Evolutionary conservation across 1,140 invertebrate genomes (phyloP), one percentile per base, ranked within the genome.

Genomic region (Capitella teleta): DNA sequence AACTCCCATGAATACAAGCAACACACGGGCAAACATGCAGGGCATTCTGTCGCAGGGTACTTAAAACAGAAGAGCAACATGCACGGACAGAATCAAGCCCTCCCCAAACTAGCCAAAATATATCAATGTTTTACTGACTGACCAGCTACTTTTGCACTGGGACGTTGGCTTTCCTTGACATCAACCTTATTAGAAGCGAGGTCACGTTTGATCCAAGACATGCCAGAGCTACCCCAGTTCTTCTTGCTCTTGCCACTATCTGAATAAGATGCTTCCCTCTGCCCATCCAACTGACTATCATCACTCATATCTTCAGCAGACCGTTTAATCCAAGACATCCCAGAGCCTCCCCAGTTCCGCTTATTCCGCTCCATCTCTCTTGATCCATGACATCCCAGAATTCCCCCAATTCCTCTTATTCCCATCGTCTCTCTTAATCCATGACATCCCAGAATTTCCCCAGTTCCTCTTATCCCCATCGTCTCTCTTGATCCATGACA

Each of bases 401-500:
- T 40, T 40, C 21, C 25, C 38, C 38, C 38, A 40, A 40, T 40
- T 40, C 10, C 38, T 18, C n/a, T 40, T 40, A 6, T 40, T 6
- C 4, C 43, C 21, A n/a, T n/a, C n/a, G 16, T 19, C 8, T 32
- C 45, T 47, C 32, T 47, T 47, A 21, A 47, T 32, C 45, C 45
- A 47, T 2, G 45, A 32, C 45, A 47, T 47, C 5, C 28, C 45
- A 36, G 45, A 32, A 10, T 28, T 32, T n/a, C 45, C 45, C 45
- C 45, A 47, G 32, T 36, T 47, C 32, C 36, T 47, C 30, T 47
- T 47, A 25, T 45, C n/a, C n/a, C n/a, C n/a, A n/a, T 41, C 38
- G 23, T 41, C 38, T 8, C 38, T 6, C 23, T 41, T 41, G 38
- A 41, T 41, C 38, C 38, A 41, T 8, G 38, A 41, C 38, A 41